A percentile compares a stretch with the other conserved stretches of the same genome.
Evolutionary conservation across 2,797 vertebrate species (phyloP).

Genomic region (Apogon talboti): DNA sequence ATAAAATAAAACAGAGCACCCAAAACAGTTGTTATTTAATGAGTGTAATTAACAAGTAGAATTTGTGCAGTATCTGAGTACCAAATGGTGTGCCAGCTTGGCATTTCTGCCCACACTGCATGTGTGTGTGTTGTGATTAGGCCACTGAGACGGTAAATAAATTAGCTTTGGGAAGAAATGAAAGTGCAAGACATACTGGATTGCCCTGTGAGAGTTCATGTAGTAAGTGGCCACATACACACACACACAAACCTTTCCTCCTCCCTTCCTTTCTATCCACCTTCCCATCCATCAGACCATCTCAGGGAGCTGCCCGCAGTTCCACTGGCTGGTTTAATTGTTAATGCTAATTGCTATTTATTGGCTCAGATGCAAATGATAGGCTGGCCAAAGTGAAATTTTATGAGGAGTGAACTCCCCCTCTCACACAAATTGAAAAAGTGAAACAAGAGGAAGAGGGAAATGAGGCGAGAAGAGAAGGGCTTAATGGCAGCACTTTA

Average conservation of each 20-base stretch:
- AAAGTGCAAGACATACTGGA: conserved; percentile 73
- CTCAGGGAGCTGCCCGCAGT: conserved; percentile 98
- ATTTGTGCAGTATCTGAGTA: conserved; percentile 59
- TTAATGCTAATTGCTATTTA: conserved; percentile 99
- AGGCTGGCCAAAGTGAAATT: conserved; percentile 99
- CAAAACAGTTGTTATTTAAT: conserved; percentile 74
- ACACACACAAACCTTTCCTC: conserved; percentile 55
- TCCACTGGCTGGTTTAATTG: conserved; percentile 99
- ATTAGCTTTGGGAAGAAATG: conserved; percentile 77
- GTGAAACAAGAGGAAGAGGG: conserved; percentile 99
- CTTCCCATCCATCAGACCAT: conserved; percentile 96
- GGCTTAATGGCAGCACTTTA: conserved; percentile 99
- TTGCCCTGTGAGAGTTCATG: conserved; percentile 73
- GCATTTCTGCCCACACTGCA: conserved; percentile 69
- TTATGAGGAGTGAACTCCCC: conserved; percentile 99
- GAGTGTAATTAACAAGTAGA: conserved; percentile 73
- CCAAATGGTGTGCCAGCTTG: conserved; percentile 69
- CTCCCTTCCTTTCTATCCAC: conserved; percentile 72
- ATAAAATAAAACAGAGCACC: conserved; percentile 52
- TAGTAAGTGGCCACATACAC: conserved; percentile 50
- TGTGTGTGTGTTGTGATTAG: conserved; percentile 72
- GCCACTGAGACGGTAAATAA: conserved; percentile 76
- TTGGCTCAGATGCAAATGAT: conserved; percentile 99
- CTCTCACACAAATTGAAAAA: conserved; percentile 99
- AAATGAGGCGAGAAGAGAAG: conserved; percentile 99